Base-by-base conservation (phyloP, 2,888 invertebrate species). In the Hedychridium roseum region DNA sequence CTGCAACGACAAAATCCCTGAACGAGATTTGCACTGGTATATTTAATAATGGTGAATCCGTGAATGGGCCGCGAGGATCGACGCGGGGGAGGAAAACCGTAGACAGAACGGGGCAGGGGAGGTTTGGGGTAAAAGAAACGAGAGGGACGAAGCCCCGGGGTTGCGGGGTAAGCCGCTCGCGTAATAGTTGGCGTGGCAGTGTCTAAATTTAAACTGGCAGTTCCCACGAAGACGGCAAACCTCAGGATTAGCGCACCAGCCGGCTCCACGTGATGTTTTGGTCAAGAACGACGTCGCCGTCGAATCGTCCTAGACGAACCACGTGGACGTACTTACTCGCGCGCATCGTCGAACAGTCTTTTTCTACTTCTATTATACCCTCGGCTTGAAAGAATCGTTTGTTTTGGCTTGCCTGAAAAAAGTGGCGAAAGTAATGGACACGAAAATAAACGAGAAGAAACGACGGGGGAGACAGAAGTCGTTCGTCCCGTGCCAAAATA, bases 101-200 rank as follows among this genome's bases (percentile, higher is more conserved):
- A 12, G 18, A 23, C 37, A 16, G 23, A 14, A 38, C 11, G 15
- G 26, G 15, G 28, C 12, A 12, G 17, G 20, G n/a, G 17, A 35
- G n/a, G 18, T 21, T 12, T n/a, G n/a, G n/a, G n/a, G n/a, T n/a
- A n/a, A n/a, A 36, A 7, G 20, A 9, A 40, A 15, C 28, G 14
- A 14, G 7, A 12, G 14, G 9, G 7, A 28, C 18, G 20, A 30
- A 37, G 37, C n/a, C n/a, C n/a, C n/a, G n/a, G n/a, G n/a, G n/a
- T n/a, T n/a, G n/a, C n/a, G n/a, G n/a, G n/a, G 58, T 12, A 31
- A 41, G 16, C 31, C 41, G 60, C 49, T 62, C 62, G 63, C 63
- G 64, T 63, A 63, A 63, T 51, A 52, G 58, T 31, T 50, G 43
- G 48, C 50, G 50, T 61, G 51, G 54, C 46, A 40, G 44, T 40